Base-by-base conservation (phyloP, 2,888 invertebrate species). In the Amphiduros pacificus region DNA sequence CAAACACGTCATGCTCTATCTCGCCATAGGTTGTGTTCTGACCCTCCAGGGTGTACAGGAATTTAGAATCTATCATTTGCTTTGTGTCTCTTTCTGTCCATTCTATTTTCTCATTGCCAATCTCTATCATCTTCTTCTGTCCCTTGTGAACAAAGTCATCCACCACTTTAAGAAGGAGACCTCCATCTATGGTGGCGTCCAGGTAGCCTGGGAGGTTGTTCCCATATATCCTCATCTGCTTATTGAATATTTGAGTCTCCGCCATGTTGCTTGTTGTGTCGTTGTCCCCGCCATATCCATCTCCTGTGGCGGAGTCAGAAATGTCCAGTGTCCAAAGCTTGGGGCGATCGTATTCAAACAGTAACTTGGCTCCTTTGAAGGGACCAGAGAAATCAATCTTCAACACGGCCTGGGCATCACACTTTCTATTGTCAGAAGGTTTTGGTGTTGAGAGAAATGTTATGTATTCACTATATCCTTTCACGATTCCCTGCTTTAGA, bases 181-280 rank as follows among this genome's bases (percentile, higher is more conserved):
- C 78, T 5, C 79, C 80, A 69, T 79, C 74, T 24, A 74, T 73
- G 0, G 76, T 71, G 3, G 75, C 75, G 58, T 78, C 78, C 69
- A 74, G 71, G 61, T 76, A 74, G 11, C 78, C 79, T 2, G 74
- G 76, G 14, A 78, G 61, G 28, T 65, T 69, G 68, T 79, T 79
- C n/a, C 77, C 74, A 66, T 78, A 79, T 60, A 80, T 73, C 48
- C 79, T 73, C 61, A 80, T 62, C 66, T 79, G 79, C 9, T 75
- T 62, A 66, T 80, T 80, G 55, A 74, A 72, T 26, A 80, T 72
- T 51, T 79, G 78, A n/a, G 72, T 68, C 61, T 80, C 80, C 11
- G 80, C 80, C 73, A 73, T 77, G 67, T 77, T 76, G 57, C 72
- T 72, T 1, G 74, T 77, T 6, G 76, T 72, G 0, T 73, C 72